phyloP scores from a whole-genome alignment of 1,140 invertebrate species.

The Drosophila gunungcola region DNA sequence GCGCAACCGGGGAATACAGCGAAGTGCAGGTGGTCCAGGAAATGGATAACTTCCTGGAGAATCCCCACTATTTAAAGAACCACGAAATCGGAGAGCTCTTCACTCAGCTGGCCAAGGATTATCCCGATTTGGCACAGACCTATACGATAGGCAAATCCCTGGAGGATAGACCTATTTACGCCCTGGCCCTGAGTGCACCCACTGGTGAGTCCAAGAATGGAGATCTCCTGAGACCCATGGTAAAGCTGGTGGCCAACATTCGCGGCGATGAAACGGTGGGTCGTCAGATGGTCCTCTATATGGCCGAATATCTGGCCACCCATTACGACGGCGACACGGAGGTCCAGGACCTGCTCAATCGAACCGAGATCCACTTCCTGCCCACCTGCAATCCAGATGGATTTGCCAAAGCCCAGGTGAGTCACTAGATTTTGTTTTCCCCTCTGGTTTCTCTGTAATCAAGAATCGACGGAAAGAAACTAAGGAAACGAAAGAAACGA shows the following conservation, averaged over 20 bases:
- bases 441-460: not conserved
- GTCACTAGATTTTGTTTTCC: constrained; percentile 39
- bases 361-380: constrained; percentile 95
- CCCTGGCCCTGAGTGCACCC: constrained; percentile 85
- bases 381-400: constrained; percentile 97
- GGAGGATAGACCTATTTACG: constrained; percentile 90
- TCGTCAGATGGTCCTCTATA: constrained; percentile 92
- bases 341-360: constrained; percentile 90
- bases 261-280: constrained; percentile 98
- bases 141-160: constrained; percentile 92
- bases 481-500: too few species aligned
- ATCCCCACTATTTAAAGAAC: constrained; percentile 68
- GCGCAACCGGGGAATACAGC: constrained; percentile 6
- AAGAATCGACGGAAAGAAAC: not conserved
- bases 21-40: constrained; percentile 53
- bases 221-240: constrained; percentile 88
- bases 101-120: constrained; percentile 57
- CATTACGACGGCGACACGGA: constrained; percentile 89
- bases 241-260: constrained; percentile 99
- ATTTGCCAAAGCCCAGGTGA: constrained; percentile 91
- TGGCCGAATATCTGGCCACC: constrained; percentile 92
- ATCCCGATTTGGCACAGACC: constrained; percentile 88
- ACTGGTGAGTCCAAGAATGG: constrained; percentile 30
- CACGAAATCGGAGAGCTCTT: constrained; percentile 67
- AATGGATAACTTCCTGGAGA: constrained; percentile 51